These are phyloP conservation scores for Brachionus calyciflorus DNA, from an alignment of 1,140 invertebrate species.

Conservation along the genomic window DNA sequence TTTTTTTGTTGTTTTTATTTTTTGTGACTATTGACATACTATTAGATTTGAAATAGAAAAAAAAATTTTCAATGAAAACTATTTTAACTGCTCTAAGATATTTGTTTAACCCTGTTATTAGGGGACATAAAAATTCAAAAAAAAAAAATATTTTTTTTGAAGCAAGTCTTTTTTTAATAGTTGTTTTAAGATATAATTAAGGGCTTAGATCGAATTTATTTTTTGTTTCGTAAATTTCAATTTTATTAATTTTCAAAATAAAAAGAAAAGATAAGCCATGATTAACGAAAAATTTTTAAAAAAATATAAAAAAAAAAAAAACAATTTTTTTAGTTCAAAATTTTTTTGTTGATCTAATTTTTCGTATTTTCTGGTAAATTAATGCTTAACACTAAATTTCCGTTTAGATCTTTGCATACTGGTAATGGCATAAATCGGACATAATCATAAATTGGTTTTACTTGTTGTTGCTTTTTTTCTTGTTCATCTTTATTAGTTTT, in stretches of 20 bases:
- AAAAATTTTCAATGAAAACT: not conserved
- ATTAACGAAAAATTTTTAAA: too few species aligned
- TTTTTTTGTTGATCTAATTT: not conserved
- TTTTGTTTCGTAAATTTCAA: too few species aligned
- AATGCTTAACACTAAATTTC: slow-evolving; percentile 22
- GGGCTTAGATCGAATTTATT: too few species aligned
- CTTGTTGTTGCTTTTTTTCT: not conserved
- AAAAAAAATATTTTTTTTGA: too few species aligned
- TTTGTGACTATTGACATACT: slow-evolving; percentile 7
- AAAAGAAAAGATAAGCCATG: too few species aligned
- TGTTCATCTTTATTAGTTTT: not conserved
- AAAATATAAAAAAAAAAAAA: not conserved
- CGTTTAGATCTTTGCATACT: slow-evolving; percentile 34
- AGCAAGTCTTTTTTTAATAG: too few species aligned
- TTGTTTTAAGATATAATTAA: too few species aligned
- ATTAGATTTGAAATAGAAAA: not conserved
- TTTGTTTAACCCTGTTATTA: slow-evolving; percentile 2
- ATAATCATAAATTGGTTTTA: not conserved
- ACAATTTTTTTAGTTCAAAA: not conserved
- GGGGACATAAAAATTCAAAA: not conserved
- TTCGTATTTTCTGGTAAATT: slow-evolving; percentile 12
- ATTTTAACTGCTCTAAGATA: slow-evolving; percentile 21
- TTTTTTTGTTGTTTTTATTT: not conserved
- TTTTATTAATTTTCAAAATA: too few species aligned
- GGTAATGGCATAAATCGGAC: slow-evolving; percentile 13